Evolutionary conservation across 2,888 invertebrate genomes (phyloP).

Genomic region (Drymonia ruficornis): DNA sequence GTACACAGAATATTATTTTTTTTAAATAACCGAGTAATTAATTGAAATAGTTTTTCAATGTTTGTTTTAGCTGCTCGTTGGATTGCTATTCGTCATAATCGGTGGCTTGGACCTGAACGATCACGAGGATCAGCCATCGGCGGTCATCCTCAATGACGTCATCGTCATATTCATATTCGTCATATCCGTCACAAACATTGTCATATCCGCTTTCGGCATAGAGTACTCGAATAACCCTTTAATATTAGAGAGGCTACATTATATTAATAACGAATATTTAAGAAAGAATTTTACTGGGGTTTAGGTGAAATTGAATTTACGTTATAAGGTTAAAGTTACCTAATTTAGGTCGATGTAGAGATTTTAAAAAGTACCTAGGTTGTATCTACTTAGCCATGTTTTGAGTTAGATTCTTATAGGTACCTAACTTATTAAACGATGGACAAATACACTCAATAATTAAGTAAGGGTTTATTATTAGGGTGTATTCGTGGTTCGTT

Average conservation of each 20-base stretch:
- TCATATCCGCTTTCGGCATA: conserved; percentile 94
- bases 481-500: too few species aligned
- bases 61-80: conserved; percentile 91
- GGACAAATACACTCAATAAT: too few species aligned
- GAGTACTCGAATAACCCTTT: conserved; percentile 89
- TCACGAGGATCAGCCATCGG: conserved; percentile 89
- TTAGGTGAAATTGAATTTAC: conserved; percentile 12
- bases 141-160: conserved; percentile 91
- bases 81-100: conserved; percentile 92
- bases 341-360: too few species aligned
- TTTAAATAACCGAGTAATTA: too few species aligned
- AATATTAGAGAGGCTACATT: conserved; percentile 73
- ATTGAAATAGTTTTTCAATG: conserved; percentile 6
- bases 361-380: too few species aligned
- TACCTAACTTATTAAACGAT: too few species aligned
- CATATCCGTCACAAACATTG: conserved; percentile 92
- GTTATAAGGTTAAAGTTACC: background rate
- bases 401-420: too few species aligned
- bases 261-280: conserved; percentile 71
- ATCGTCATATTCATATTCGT: conserved; percentile 92
- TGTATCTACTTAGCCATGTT: too few species aligned
- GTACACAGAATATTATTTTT: too few species aligned
- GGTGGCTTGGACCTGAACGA: conserved; percentile 93
- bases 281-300: conserved; percentile 56
- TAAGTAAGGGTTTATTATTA: too few species aligned